Percentiles rank a stretch among this genome's conserved stretches.
Conservation (phyloP, 2,888 invertebrate species). For the Tachina lurida region DNA sequence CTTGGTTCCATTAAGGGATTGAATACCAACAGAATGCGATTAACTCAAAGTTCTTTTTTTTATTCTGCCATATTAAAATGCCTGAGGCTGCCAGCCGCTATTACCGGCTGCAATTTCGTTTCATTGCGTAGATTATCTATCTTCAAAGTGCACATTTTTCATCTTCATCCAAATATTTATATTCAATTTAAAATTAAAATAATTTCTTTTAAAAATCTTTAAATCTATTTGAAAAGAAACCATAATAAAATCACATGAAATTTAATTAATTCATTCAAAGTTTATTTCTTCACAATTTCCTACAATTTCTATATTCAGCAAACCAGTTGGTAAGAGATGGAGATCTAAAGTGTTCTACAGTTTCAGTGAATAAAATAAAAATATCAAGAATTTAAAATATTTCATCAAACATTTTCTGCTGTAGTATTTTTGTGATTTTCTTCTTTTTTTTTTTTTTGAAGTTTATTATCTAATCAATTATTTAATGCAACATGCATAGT, state of each 20-base stretch:
- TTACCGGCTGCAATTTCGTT: background rate
- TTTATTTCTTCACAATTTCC: background rate
- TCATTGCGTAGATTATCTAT: constrained; percentile 10
- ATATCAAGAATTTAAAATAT: constrained; percentile 26
- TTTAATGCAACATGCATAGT: constrained; percentile 25
- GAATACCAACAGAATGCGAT: no score
- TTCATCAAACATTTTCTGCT: background rate
- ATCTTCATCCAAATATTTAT: background rate
- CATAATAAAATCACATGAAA: constrained; percentile 29
- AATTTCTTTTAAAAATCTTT: background rate
- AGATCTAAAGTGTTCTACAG: constrained; percentile 8
- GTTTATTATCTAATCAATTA: constrained; percentile 35
- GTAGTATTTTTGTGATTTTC: background rate
- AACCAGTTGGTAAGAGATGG: background rate
- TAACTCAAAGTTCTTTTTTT: no score
- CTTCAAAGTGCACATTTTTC: background rate
- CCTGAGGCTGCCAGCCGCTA: background rate
- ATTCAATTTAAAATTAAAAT: no score
- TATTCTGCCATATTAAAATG: no score
- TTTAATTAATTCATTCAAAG: constrained; percentile 30
- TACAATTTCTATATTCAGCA: background rate
- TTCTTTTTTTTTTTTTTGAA: background rate
- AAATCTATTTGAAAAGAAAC: background rate
- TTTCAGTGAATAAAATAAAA: constrained; percentile 20
- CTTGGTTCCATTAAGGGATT: no score